Percentiles rank a stretch among this genome's conserved stretches.
Evolutionary conservation across 2,113 vertebrate species (phyloP).

Genomic region (Rhinolophus ferrumequinum): DNA sequence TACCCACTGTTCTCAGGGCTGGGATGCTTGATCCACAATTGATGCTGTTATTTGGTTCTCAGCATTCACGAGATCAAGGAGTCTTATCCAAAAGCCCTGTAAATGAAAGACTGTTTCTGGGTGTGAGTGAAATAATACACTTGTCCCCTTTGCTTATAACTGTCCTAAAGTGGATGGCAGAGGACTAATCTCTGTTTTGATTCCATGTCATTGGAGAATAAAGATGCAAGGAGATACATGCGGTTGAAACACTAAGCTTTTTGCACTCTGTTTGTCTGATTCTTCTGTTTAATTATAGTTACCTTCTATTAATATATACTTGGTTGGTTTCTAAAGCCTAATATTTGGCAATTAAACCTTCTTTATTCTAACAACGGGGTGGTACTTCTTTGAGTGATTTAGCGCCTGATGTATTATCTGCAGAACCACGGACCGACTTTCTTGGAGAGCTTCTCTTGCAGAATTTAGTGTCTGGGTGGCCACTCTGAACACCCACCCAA

Average conservation of each 20-base stretch:
- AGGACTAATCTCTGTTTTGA: conserved; percentile 41
- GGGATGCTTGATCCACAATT: not conserved
- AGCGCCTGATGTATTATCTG: conserved; percentile 30
- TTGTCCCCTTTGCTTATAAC: conserved; percentile 26
- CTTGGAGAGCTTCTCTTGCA: not conserved
- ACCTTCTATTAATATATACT: conserved; percentile 42
- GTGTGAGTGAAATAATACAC: not conserved
- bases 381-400: conserved; percentile 56
- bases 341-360: conserved; percentile 74
- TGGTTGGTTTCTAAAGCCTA: conserved; percentile 77
- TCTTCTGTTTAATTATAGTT: conserved; percentile 77
- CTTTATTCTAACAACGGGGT: conserved; percentile 68
- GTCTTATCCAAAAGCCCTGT: not conserved
- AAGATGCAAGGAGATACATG: conserved; percentile 7
- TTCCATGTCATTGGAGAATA: not conserved
- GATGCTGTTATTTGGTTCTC: conserved; percentile 38
- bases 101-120: not conserved
- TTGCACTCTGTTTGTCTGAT: conserved; percentile 71
- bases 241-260: conserved; percentile 55
- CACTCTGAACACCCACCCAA: not conserved
- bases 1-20: conserved; percentile 43
- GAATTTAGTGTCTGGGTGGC: not conserved
- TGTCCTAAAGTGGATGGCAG: not conserved
- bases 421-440: not conserved
- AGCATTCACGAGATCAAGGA: conserved; percentile 10